phyloP scores from a whole-genome alignment of 2,888 invertebrate species.

The Megaustenia siamemsis region DNA sequence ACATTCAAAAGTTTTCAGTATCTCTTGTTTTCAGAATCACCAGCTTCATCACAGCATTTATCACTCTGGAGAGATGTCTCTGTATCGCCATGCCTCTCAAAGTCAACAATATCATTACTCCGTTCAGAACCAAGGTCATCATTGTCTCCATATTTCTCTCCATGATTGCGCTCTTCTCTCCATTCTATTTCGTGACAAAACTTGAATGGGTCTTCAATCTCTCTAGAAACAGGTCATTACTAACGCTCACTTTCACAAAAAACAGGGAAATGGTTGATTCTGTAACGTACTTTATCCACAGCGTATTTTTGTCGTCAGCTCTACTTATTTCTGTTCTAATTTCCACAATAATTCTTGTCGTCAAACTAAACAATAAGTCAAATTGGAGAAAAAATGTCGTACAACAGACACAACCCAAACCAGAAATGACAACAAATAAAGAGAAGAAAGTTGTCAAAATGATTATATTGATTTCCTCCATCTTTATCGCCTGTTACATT shows the following conservation, averaged over 20 bases:
- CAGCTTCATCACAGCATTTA: neutral
- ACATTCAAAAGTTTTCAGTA: too few species aligned
- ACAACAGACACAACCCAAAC: neutral
- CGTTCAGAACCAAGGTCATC: constrained; percentile 6
- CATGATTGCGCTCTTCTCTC: neutral
- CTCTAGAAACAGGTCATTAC: neutral
- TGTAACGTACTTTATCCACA: neutral
- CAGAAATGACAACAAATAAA: neutral
- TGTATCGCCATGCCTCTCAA: neutral
- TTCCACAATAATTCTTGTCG: neutral
- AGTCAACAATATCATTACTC: neutral
- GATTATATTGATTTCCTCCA: neutral
- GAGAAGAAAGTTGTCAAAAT: neutral
- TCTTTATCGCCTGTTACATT: neutral
- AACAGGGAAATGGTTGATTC: neutral
- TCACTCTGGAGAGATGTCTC: constrained; percentile 22
- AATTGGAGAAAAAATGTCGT: neutral
- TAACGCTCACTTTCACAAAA: neutral
- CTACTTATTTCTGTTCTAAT: neutral
- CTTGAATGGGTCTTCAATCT: neutral
- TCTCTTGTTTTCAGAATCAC: constrained; percentile 6
- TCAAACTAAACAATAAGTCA: neutral
- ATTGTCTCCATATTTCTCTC: neutral
- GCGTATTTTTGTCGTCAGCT: neutral
- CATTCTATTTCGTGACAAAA: neutral